Percentiles rank a stretch among this genome's conserved stretches.
phyloP scores from a whole-genome alignment of 2,888 invertebrate genomes.

The Brachypalpus laphriformis region DNA sequence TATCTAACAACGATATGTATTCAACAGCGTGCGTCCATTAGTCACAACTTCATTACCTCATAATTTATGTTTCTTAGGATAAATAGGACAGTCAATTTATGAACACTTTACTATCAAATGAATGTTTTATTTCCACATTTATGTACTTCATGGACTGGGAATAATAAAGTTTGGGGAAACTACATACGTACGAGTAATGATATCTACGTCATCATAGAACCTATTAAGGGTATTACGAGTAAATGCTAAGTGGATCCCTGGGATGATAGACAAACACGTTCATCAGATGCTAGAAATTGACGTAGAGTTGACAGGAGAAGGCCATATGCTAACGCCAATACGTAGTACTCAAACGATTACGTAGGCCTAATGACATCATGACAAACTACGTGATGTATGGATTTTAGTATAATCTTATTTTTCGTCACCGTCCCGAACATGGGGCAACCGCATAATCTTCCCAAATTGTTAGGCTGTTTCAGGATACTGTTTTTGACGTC shows the following conservation, averaged over 20 bases:
- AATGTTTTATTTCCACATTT: not conserved
- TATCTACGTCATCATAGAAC: not conserved
- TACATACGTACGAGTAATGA: not conserved
- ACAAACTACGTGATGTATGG: not conserved
- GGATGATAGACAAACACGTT: not conserved
- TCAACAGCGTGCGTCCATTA: not conserved
- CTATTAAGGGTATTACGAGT: not conserved
- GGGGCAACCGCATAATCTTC: too few relatives aligned
- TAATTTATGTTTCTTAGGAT: not conserved
- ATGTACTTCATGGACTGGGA: not conserved
- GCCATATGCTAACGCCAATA: not conserved
- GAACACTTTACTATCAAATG: not conserved
- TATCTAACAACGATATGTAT: too few relatives aligned
- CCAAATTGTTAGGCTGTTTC: not conserved
- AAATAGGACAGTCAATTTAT: slow-evolving; percentile 5
- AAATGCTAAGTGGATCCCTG: not conserved
- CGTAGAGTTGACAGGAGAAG: not conserved
- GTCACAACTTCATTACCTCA: not conserved
- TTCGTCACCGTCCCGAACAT: not conserved
- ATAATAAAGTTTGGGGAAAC: not conserved
- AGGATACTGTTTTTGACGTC: too few relatives aligned
- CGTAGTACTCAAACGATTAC: not conserved
- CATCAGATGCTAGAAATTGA: not conserved
- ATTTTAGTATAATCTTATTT: not conserved
- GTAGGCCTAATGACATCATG: not conserved